Evolutionary conservation across 1,140 invertebrate genomes (phyloP), one percentile per base, ranked within the genome.

Genomic region (Drosophila azteca): DNA sequence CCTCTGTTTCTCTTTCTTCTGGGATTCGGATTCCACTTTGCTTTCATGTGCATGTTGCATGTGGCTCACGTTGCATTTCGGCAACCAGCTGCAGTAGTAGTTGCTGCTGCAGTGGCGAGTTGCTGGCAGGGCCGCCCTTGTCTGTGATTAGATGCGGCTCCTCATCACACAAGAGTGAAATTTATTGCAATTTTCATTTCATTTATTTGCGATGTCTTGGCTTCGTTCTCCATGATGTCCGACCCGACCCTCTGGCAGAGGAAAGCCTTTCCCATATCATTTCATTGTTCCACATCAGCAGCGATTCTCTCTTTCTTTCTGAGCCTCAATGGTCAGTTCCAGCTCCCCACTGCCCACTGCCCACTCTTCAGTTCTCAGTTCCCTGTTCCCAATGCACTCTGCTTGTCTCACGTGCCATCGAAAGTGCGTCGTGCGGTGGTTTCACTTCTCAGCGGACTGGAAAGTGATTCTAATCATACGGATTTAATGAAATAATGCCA

Each of bases 401-500:
- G 64, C 39, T 61, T 79, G 77, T 81, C 81, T 85, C 81, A 85
- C 81, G 81, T 85, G 74, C 81, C 82, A 85, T 87, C 81, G 69
- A 85, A 80, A 85, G 78, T 87, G 81, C 81, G 77, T 79, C 48
- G 58, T 63, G 58, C 51, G 48, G 58, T 17, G 55, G 79, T 81
- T 87, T 87, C 69, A 81, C 81, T 87, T 69, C 51, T 58, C 68
- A 53, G 67, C 62, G 29, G 67, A 52, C 81, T 83, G 46, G 81
- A 85, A 85, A 85, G 81, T 85, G 81, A 85, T 85, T 87, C 82
- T 75, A 71, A 87, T 85, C 82, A 78, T 57, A 78, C 62, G 68
- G 77, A 81, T 70, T 87, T 75, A 87, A 77, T 87, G 62, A 77
- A 85, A 87, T 81, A 85, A 85, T 81, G 55, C n/a, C 62, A 49